Percentiles rank a stretch among this genome's conserved stretches.
Evolutionary conservation across 1,140 invertebrate genomes (phyloP).

Genomic region (Diorhabda carinulata): DNA sequence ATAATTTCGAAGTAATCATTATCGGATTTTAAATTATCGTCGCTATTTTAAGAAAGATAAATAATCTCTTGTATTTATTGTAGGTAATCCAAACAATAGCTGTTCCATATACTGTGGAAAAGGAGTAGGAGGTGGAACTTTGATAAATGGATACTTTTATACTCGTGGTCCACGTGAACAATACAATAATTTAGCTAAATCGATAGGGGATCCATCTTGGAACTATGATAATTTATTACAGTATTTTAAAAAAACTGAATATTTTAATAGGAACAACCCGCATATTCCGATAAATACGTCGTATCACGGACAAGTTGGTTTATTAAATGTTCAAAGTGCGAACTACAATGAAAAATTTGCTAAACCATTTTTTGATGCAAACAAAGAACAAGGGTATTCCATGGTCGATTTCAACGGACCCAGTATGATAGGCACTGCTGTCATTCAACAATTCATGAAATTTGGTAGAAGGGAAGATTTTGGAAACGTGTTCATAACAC

Average conservation of each 20-base stretch:
- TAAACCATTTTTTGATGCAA: constrained; percentile 53
- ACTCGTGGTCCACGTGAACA: constrained; percentile 58
- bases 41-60: too few species aligned
- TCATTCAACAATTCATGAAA: constrained; percentile 12
- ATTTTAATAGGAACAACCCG: constrained; percentile 42
- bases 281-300: constrained; percentile 33
- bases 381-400: constrained; percentile 52
- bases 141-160: constrained; percentile 65
- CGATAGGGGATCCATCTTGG: constrained; percentile 60
- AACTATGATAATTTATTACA: constrained; percentile 59
- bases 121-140: constrained; percentile 67
- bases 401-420: constrained; percentile 43
- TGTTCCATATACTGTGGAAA: constrained; percentile 57
- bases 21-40: too few species aligned
- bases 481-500: constrained; percentile 22
- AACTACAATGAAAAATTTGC: not conserved
- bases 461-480: constrained; percentile 22
- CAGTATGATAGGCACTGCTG: constrained; percentile 13
- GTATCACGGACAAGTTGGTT: constrained; percentile 21
- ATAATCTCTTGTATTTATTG: constrained; percentile 37
- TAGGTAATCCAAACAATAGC: constrained; percentile 25
- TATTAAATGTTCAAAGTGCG: constrained; percentile 12
- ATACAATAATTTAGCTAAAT: constrained; percentile 66
- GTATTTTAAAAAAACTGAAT: constrained; percentile 54
- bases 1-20: too few species aligned